A percentile compares a stretch with the other conserved stretches of the same genome.
These are phyloP conservation scores for Halisarca cf. caerulea DNA, from an alignment of 37 sponge, comb jelly and placozoan genomes.

Conservation along the genomic window DNA sequence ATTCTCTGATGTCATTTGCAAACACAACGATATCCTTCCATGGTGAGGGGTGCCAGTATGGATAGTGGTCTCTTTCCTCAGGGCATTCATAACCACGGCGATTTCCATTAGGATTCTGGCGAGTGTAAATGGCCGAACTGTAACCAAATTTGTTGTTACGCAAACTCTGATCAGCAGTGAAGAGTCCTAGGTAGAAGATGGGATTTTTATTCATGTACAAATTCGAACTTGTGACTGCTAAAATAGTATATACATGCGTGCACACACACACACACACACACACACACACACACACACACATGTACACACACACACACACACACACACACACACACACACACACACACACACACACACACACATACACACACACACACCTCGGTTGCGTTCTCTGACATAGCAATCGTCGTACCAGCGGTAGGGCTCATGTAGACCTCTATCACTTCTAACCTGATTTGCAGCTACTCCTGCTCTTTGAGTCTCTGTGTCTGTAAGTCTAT, in stretches of 20 bases:
- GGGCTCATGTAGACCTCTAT: conserved; percentile 90
- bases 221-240: no score
- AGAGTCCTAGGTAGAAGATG: conserved; percentile 58
- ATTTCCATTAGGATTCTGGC: conserved; percentile 97
- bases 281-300: conserved; percentile 44
- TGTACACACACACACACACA: not conserved
- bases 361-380: conserved; percentile 46
- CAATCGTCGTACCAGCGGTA: conserved; percentile 90
- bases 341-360: conserved; percentile 3
- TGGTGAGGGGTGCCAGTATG: conserved; percentile 98
- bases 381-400: conserved; percentile 72
- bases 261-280: conserved; percentile 22
- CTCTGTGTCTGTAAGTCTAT: conserved; percentile 21
- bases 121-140: conserved; percentile 80
- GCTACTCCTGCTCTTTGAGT: conserved; percentile 35
- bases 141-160: conserved; percentile 58
- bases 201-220: not conserved
- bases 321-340: conserved; percentile 32
- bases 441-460: conserved; percentile 27
- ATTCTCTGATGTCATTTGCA: conserved; percentile 66
- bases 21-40: conserved; percentile 97
- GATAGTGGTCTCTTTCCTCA: conserved; percentile 99
- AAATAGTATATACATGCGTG: not conserved
- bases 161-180: conserved; percentile 95
- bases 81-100: conserved; percentile 98